Evolutionary conservation across 1,140 invertebrate genomes (phyloP), one percentile per base, ranked within the genome.

Genomic region (Trichonephila clavipes): DNA sequence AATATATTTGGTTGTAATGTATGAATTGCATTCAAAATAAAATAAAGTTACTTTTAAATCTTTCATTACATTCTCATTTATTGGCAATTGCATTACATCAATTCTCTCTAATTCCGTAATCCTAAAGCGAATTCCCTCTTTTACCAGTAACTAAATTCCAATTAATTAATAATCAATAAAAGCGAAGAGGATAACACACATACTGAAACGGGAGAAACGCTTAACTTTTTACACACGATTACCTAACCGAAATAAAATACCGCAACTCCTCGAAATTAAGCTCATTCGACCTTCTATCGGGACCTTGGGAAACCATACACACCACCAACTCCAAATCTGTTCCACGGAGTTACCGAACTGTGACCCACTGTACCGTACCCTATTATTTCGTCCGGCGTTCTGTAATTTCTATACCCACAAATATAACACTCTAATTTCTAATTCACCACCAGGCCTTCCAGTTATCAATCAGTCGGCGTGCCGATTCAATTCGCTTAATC

Each of bases 381-480:
- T 62, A 90, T 90, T 62, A 90, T 90, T 28, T 88, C 28, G 24
- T 72, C 62, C 6, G 16, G 51, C 59, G 21, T 64, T 16, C 58
- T 83, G 28, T 77, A 77, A 81, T 81, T 61, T 16, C 86, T 59
- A 18, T 59, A 85, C 21, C 90, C 72, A 51, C 81, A 92, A 92
- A 92, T 92, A 92, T 85, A 92, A 85, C 62, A 28, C 61, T 85
- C 90, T 81, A 92, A 92, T 92, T 92, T 92, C 90, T 81, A 81
- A 92, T 92, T 92, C 90, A 92, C 8, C 59, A 81, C 81, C 62
- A 64, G 81, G 18, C 59, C 24, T 58, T 34, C 19, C 59, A 51
- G 59, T 92, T 92, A 92, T 92, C 90, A 85, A 92, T 92, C 90
- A 92, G 81, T 10, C 28, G 51, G 10, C 51, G 59, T 58, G 62